A percentile compares a stretch with the other conserved stretches of the same genome.
Evolutionary conservation across 1,140 invertebrate genomes (phyloP).

Genomic region (Venustaconcha ellipsiformis): DNA sequence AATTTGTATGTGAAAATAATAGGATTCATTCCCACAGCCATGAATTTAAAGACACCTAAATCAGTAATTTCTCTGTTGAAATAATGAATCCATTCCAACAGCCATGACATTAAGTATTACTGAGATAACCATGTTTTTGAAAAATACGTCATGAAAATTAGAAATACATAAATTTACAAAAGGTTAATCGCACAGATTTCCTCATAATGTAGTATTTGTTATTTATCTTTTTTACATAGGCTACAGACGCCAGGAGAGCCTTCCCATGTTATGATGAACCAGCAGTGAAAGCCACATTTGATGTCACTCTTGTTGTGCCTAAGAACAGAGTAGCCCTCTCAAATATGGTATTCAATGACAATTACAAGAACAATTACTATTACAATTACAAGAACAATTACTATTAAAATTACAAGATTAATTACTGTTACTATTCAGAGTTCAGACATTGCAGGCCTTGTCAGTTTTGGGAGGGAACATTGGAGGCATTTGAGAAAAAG

Average conservation of each 20-base stretch:
- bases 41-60: too few relatives aligned
- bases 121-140: not conserved
- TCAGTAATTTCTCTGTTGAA: too few relatives aligned
- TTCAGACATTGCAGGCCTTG: too few relatives aligned
- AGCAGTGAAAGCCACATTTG: slow-evolving; percentile 93
- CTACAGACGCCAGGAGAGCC: slow-evolving; percentile 91
- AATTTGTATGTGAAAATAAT: too few relatives aligned
- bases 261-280: slow-evolving; percentile 99
- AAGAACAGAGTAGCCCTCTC: slow-evolving; percentile 82
- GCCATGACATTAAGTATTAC: too few relatives aligned
- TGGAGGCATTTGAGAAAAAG: too few relatives aligned
- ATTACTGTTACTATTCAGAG: too few relatives aligned
- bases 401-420: too few relatives aligned
- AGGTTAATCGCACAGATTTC: not conserved
- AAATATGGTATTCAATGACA: slow-evolving; percentile 81
- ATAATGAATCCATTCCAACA: too few relatives aligned
- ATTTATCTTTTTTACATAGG: slow-evolving; percentile 70
- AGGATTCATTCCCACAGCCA: too few relatives aligned
- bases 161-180: not conserved
- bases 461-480: too few relatives aligned
- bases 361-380: not conserved
- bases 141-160: not conserved
- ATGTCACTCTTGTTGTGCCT: slow-evolving; percentile 87
- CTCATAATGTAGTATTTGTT: not conserved
- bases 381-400: not conserved